A percentile compares a stretch with the other conserved stretches of the same genome.
Evolutionary conservation across 1,140 invertebrate species (phyloP).

Genomic region (Drosophila arawakana): DNA sequence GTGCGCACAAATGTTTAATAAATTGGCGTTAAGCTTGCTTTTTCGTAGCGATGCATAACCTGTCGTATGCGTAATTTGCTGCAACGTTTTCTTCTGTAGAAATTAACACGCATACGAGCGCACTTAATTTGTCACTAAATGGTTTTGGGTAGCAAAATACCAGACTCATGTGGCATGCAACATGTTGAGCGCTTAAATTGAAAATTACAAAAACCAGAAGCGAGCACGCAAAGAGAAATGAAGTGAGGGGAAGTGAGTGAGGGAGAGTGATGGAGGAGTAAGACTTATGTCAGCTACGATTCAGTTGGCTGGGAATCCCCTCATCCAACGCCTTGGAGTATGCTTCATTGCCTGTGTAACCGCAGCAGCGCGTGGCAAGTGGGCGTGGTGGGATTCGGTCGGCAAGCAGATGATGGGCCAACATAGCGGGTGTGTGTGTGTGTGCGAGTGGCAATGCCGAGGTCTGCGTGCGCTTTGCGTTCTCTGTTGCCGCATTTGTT

Average conservation of each 20-base stretch:
- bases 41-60: conserved; percentile 22
- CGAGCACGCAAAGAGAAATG: conserved; percentile 36
- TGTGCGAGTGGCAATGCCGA: conserved; percentile 33
- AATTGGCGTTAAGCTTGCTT: conserved; percentile 72
- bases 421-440: background rate
- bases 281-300: conserved; percentile 46
- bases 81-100: conserved; percentile 47
- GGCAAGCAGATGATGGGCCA: conserved; percentile 15
- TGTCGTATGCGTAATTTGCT: conserved; percentile 68
- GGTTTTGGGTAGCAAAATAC: conserved; percentile 36
- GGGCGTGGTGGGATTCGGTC: conserved; percentile 7
- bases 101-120: conserved; percentile 77
- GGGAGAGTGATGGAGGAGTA: background rate
- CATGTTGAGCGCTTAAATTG: conserved; percentile 79
- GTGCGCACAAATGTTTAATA: conserved; percentile 67
- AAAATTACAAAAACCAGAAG: conserved; percentile 75
- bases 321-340: conserved; percentile 38
- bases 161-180: conserved; percentile 66
- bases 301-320: conserved; percentile 13
- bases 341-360: conserved; percentile 60
- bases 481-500: conserved; percentile 47
- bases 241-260: background rate
- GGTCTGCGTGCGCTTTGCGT: conserved; percentile 42
- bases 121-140: conserved; percentile 81
- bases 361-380: conserved; percentile 62